These are phyloP conservation scores for Unio delphinus DNA, from an alignment of 2,888 invertebrate species.

Conservation along the genomic window DNA sequence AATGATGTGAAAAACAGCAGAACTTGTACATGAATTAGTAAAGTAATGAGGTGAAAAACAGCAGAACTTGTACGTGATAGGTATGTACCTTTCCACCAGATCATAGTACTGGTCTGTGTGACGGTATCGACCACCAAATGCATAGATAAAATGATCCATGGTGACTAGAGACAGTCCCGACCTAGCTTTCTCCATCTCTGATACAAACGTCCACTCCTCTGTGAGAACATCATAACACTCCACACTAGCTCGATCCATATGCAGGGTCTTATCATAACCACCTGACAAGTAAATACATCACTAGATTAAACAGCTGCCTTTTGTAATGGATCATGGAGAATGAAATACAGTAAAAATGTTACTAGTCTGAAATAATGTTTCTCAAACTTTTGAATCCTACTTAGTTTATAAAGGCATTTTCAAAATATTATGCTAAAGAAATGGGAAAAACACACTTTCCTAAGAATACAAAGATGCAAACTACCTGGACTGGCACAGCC, in stretches of 20 bases:
- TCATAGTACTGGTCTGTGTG: constrained; percentile 67
- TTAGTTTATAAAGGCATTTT: too few species aligned
- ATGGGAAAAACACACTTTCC: too few species aligned
- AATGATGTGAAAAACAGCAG: too few species aligned
- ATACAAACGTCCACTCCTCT: constrained; percentile 67
- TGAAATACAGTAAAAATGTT: too few species aligned
- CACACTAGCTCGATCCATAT: constrained; percentile 68
- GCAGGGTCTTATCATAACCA: constrained; percentile 67
- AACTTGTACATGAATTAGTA: too few species aligned
- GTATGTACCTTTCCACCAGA: constrained; percentile 61
- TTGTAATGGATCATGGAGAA: neutral
- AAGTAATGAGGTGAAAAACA: too few species aligned
- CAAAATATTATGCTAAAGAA: too few species aligned
- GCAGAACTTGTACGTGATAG: neutral
- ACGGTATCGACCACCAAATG: constrained; percentile 66
- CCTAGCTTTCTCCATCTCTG: constrained; percentile 69
- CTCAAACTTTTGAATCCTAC: too few species aligned
- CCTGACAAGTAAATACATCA: constrained; percentile 38
- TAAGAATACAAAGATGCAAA: too few species aligned
- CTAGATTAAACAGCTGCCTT: neutral
- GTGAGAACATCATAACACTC: constrained; percentile 66
- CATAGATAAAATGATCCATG: constrained; percentile 65
- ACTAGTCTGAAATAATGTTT: too few species aligned
- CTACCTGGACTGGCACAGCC: too few species aligned
- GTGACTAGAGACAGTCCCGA: constrained; percentile 66